These are phyloP conservation scores for Drosophila burlai DNA, from an alignment of 1,140 invertebrate genomes.

Conservation along the genomic window DNA sequence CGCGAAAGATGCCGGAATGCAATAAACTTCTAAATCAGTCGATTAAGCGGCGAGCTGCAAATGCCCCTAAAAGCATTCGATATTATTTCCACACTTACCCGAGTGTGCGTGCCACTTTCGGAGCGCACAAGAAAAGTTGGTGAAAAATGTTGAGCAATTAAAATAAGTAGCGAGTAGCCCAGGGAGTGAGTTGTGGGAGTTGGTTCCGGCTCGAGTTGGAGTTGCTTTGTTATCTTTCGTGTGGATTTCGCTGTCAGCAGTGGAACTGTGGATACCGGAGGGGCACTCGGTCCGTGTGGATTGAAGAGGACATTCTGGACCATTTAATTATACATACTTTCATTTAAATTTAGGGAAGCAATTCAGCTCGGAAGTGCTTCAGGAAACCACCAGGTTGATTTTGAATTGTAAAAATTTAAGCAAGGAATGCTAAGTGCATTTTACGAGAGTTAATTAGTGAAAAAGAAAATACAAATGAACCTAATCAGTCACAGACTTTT, in stretches of 20 bases:
- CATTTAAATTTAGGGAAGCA: constrained; percentile 31
- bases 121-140: constrained; percentile 47
- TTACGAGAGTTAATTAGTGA: neutral
- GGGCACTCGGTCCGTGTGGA: neutral
- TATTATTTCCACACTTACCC: neutral
- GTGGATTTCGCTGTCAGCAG: constrained; percentile 67
- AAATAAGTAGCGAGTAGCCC: constrained; percentile 66
- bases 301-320: constrained; percentile 21
- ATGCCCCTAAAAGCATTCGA: constrained; percentile 61
- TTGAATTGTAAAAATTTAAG: neutral
- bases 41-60: constrained; percentile 75
- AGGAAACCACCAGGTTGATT: neutral
- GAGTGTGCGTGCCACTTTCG: constrained; percentile 2
- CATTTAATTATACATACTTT: constrained; percentile 33
- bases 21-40: constrained; percentile 83
- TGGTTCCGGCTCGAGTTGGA: constrained; percentile 11
- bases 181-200: constrained; percentile 31
- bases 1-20: constrained; percentile 59
- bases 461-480: neutral
- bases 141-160: constrained; percentile 81
- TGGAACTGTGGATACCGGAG: constrained; percentile 1
- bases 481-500: neutral
- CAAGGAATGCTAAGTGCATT: neutral
- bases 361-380: neutral
- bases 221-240: constrained; percentile 48